Conservation (phyloP, 2,888 invertebrate genomes). For the Cosmia trapezina region DNA sequence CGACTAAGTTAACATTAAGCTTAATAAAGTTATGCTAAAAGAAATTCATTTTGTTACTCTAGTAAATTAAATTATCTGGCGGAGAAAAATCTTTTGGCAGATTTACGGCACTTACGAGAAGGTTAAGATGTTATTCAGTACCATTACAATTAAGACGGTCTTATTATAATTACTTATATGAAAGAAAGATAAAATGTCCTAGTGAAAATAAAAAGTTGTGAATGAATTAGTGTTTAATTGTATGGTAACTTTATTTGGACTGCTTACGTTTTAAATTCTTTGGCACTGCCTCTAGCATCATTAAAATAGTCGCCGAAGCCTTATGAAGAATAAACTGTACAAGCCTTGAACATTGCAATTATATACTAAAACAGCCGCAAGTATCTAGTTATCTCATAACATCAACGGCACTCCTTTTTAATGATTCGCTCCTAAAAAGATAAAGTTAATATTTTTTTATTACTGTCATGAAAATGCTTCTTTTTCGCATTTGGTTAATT, state of each 20-base stretch:
- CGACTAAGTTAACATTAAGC: constrained; percentile 21
- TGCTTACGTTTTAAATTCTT: constrained; percentile 15
- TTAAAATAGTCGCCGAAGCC: constrained; percentile 13
- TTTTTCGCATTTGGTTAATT: constrained; percentile 32
- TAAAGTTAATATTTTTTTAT: constrained; percentile 25
- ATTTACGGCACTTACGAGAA: background rate
- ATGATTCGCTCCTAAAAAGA: constrained; percentile 11
- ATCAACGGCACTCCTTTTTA: background rate
- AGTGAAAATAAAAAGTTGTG: background rate
- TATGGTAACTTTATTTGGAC: background rate
- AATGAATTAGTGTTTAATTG: background rate
- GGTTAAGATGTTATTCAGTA: too few relatives aligned
- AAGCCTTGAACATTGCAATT: constrained; percentile 14
- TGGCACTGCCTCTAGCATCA: background rate
- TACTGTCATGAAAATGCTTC: constrained; percentile 21
- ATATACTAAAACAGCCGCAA: constrained; percentile 4
- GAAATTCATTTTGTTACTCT: constrained; percentile 18
- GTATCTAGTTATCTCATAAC: constrained; percentile 21
- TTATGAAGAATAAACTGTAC: background rate
- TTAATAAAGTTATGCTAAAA: constrained; percentile 21
- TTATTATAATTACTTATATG: background rate
- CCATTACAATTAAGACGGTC: too few relatives aligned
- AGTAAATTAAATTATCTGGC: constrained; percentile 8
- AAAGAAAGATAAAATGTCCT: background rate
- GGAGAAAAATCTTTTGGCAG: constrained; percentile 19